Evolutionary conservation across 2,888 invertebrate species (phyloP).

Genomic region (Pseudoips prasinana): DNA sequence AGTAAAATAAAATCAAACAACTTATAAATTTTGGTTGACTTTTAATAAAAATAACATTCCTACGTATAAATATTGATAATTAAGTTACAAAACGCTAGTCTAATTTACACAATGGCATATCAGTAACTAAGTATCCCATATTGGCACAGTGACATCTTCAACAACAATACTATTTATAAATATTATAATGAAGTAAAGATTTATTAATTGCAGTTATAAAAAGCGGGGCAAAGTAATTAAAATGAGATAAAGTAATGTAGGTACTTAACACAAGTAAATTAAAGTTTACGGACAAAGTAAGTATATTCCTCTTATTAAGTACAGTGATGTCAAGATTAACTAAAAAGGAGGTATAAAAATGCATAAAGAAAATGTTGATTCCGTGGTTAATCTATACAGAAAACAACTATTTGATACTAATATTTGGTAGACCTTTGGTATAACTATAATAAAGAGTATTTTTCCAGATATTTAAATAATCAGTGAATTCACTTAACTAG

Average conservation of each 20-base stretch:
- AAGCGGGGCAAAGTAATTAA: not conserved
- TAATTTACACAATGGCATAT: constrained; percentile 42
- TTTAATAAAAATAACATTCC: constrained; percentile 73
- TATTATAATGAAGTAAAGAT: too few relatives aligned
- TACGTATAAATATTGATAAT: constrained; percentile 61
- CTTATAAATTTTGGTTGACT: too few relatives aligned
- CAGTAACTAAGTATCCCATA: constrained; percentile 46
- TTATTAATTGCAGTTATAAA: constrained; percentile 30
- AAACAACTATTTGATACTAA: not conserved
- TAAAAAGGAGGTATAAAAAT: too few relatives aligned
- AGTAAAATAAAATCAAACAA: too few relatives aligned
- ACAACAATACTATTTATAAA: not conserved
- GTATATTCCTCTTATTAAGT: too few relatives aligned
- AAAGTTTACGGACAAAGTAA: too few relatives aligned
- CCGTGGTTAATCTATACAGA: too few relatives aligned
- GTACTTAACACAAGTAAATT: too few relatives aligned
- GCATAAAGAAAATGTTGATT: too few relatives aligned
- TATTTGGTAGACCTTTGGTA: constrained; percentile 18
- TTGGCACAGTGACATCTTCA: constrained; percentile 45
- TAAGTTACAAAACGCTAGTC: constrained; percentile 64
- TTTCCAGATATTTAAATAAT: constrained; percentile 4
- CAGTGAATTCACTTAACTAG: constrained; percentile 5
- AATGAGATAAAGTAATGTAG: too few relatives aligned
- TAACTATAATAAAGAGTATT: constrained; percentile 8
- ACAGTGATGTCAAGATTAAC: too few relatives aligned